Evolutionary conservation across 2,888 invertebrate genomes (phyloP).

Genomic region (Alloplasta piceator): DNA sequence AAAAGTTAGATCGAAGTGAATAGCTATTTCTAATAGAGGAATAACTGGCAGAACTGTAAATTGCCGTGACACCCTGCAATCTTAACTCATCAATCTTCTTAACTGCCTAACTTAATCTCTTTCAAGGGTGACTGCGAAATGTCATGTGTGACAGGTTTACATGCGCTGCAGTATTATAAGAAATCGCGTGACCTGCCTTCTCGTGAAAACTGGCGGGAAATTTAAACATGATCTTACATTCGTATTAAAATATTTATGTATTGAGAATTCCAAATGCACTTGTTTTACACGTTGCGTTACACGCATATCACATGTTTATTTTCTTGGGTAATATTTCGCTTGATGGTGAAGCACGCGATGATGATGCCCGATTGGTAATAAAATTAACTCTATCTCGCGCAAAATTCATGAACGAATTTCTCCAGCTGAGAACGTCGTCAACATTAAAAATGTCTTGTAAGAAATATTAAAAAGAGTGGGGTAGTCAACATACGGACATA

Average conservation of each 20-base stretch:
- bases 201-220: conserved; percentile 15
- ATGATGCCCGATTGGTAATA: conserved; percentile 6
- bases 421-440: too few relatives aligned
- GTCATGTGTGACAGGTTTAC: conserved; percentile 35
- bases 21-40: too few relatives aligned
- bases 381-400: conserved; percentile 7
- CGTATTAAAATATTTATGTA: conserved; percentile 54
- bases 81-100: conserved; percentile 44
- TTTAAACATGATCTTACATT: conserved; percentile 50
- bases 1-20: too few relatives aligned
- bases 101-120: conserved; percentile 56
- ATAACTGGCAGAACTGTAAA: too few relatives aligned
- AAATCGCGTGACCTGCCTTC: conserved; percentile 58
- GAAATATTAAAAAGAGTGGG: too few relatives aligned
- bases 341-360: conserved; percentile 28
- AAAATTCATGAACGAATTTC: neutral
- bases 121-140: conserved; percentile 44
- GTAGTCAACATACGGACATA: conserved; percentile 23
- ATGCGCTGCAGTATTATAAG: conserved; percentile 20
- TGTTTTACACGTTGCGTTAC: conserved; percentile 39
- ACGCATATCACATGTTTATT: conserved; percentile 28
- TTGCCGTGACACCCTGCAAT: too few relatives aligned
- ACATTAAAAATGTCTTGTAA: too few relatives aligned
- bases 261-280: conserved; percentile 46
- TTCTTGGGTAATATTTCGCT: conserved; percentile 5